Evolutionary conservation across 2,113 vertebrate species (phyloP), one percentile per base, ranked within the genome.

Genomic region (Ciconia stormi): DNA sequence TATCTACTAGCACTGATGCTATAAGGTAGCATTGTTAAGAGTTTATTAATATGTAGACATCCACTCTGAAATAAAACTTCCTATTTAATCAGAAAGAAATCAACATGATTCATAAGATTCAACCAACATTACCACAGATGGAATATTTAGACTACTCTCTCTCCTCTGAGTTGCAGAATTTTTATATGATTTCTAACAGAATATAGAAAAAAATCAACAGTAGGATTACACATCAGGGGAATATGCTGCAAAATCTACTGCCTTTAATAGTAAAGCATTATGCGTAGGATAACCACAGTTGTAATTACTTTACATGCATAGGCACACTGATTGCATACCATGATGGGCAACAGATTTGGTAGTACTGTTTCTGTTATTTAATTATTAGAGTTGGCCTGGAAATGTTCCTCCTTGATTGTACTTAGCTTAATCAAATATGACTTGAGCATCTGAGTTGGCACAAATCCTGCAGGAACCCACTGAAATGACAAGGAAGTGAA

Each of bases 281-380:
- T 27, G n/a, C 70, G 74, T 25, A 27, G 23, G 55, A 55, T 82
- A 69, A 91, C 93, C 59, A 86, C 47, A 50, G 22, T 11, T 61
- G 8, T 87, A 95, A 90, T 78, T 82, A 84, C 38, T 92, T 95
- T 81, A 83, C 50, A 82, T 26, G 42, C 81, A 42, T 17, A 65
- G 29, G 44, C 50, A 74, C 53, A 82, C 52, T 82, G 91, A 93
- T 87, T 76, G 47, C 74, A 82, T 67, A 83, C 49, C 40, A 79
- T 72, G 95, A 90, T 90, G 91, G 96, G 94, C 91, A 96, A 95
- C 96, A 97, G 91, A 95, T 94, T 90, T 93, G 74, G 93, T 95
- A 78, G 40, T 55, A 88, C 55, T 72, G 44, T 76, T 81, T 93
- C 92, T 88, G 65, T 82, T 71, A 90, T 59, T 93, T 73, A 90